Conservation (phyloP, 2,888 invertebrate genomes). For the Agrotis ipsilon region DNA sequence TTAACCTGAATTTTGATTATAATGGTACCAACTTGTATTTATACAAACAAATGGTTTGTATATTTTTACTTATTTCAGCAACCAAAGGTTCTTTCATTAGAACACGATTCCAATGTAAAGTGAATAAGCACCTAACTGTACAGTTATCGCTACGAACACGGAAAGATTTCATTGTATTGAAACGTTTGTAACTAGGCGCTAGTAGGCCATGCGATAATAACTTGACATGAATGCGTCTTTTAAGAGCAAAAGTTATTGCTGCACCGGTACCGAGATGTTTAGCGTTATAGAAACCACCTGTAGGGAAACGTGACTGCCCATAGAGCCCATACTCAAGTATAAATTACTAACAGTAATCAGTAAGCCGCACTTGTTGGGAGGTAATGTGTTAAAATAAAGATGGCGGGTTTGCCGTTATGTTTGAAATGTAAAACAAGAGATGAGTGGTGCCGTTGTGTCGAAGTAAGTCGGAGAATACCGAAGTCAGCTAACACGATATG, state of each 20-base stretch:
- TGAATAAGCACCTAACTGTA: neutral
- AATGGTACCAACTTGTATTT: neutral
- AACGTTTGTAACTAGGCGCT: conserved; percentile 8
- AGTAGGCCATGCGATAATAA: conserved; percentile 30
- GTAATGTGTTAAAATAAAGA: conserved; percentile 46
- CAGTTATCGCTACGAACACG: neutral
- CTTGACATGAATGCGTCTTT: conserved; percentile 41
- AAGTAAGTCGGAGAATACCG: conserved; percentile 37
- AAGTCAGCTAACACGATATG: conserved; percentile 43
- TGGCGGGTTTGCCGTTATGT: conserved; percentile 50
- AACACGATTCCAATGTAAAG: neutral
- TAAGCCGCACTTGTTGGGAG: conserved; percentile 33
- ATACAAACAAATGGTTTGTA: neutral
- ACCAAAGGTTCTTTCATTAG: neutral
- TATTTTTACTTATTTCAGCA: neutral
- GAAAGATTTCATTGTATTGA: conserved; percentile 29
- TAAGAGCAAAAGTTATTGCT: conserved; percentile 60
- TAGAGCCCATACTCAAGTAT: conserved; percentile 53
- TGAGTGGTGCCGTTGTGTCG: conserved; percentile 42
- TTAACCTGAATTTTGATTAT: neutral
- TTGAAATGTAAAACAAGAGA: conserved; percentile 56
- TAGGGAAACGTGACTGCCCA: conserved; percentile 58
- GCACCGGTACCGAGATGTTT: conserved; percentile 50
- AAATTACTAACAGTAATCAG: conserved; percentile 57
- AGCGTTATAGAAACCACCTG: conserved; percentile 43